phyloP scores from a whole-genome alignment of 2,888 invertebrate genomes.

The Pyrrhosoma nymphula region DNA sequence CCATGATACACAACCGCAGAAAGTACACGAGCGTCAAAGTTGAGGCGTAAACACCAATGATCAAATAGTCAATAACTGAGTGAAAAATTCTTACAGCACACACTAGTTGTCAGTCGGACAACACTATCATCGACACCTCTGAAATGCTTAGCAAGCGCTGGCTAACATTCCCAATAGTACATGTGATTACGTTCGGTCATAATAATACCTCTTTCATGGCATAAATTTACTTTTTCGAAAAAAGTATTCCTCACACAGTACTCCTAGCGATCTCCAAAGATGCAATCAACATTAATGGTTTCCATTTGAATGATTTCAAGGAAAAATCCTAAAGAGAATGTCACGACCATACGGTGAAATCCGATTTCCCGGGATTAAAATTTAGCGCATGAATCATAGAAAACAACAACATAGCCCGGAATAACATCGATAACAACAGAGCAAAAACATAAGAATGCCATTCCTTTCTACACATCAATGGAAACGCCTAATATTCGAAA shows the following conservation, averaged over 20 bases:
- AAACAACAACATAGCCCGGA: background rate
- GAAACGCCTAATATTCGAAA: background rate
- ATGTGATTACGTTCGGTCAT: too few species aligned
- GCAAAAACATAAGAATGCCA: conserved; percentile 11
- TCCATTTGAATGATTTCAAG: background rate
- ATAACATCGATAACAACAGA: conserved; percentile 3
- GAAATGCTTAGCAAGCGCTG: too few species aligned
- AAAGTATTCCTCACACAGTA: background rate
- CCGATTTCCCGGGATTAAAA: background rate
- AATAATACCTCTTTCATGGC: too few species aligned
- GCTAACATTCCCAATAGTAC: too few species aligned
- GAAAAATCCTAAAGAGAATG: background rate
- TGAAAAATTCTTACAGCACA: too few species aligned
- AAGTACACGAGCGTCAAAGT: too few species aligned
- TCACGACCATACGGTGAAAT: background rate
- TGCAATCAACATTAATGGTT: background rate
- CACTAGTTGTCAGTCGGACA: too few species aligned
- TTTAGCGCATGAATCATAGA: background rate
- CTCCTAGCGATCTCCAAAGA: background rate
- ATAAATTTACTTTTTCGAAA: too few species aligned
- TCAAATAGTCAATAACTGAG: too few species aligned
- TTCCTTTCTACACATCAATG: background rate
- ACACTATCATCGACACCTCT: too few species aligned
- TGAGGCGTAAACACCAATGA: too few species aligned
- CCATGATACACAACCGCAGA: too few species aligned